phyloP scores from a whole-genome alignment of 2,797 vertebrate genomes.

The Sphenopsis melanotis region DNA sequence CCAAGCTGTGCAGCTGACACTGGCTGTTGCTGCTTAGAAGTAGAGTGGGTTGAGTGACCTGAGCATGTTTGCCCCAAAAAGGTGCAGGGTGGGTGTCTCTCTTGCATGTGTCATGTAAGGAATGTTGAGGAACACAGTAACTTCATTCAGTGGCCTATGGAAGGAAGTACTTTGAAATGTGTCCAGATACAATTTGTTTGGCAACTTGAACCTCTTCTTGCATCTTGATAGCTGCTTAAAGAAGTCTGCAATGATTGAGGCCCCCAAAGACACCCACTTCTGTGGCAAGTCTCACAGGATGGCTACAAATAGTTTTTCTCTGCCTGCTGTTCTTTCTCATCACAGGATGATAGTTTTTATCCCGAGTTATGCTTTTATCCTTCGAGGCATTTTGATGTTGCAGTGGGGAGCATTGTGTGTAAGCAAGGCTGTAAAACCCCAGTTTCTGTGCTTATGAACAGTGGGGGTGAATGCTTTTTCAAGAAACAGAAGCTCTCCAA shows the following conservation, averaged over 20 bases:
- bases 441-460: neutral
- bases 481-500: neutral
- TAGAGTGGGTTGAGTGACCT: neutral
- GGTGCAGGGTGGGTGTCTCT: accelerated
- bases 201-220: neutral
- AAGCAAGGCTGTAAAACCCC: neutral
- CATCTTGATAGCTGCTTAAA: neutral
- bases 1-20: neutral
- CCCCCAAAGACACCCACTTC: neutral
- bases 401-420: neutral
- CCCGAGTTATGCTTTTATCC: neutral
- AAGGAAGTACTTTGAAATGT: neutral
- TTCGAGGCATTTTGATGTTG: accelerated
- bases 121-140: neutral
- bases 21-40: neutral
- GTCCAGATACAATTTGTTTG: neutral
- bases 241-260: neutral
- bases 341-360: neutral
- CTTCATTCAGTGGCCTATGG: neutral
- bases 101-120: neutral
- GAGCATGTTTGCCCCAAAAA: neutral
- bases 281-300: neutral
- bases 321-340: neutral
- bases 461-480: neutral
- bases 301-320: neutral